These are phyloP conservation scores for Belonocnema kinseyi DNA, from an alignment of 1,140 invertebrate species.

Conservation along the genomic window DNA sequence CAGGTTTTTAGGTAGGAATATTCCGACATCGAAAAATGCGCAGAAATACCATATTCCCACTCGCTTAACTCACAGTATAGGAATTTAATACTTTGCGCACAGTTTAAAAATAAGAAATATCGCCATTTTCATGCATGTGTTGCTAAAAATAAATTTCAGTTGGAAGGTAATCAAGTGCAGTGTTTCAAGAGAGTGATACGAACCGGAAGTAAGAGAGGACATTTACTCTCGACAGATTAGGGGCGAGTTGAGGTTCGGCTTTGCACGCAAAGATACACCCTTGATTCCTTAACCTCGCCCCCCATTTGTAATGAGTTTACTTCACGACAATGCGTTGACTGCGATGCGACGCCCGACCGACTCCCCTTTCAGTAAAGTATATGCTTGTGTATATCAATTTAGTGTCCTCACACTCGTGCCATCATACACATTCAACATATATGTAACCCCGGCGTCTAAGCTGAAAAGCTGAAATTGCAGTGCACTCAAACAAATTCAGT, in stretches of 20 bases:
- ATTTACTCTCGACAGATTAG: slow-evolving; percentile 18
- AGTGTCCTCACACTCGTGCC: no score
- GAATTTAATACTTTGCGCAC: no score
- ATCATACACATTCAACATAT: neutral
- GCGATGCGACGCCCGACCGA: no score
- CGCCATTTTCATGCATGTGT: no score
- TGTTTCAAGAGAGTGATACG: slow-evolving; percentile 4
- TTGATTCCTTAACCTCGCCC: slow-evolving; percentile 51
- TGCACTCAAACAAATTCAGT: neutral
- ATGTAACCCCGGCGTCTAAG: no score
- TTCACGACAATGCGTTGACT: slow-evolving; percentile 43
- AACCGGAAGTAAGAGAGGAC: slow-evolving; percentile 25
- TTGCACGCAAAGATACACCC: slow-evolving; percentile 48
- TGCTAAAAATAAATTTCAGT: no score
- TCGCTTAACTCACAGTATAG: no score
- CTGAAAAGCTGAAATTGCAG: no score
- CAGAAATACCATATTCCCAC: no score
- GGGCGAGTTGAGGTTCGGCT: slow-evolving; percentile 27
- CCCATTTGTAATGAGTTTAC: slow-evolving; percentile 55
- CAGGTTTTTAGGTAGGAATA: no score
- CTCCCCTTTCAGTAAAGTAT: slow-evolving; percentile 10
- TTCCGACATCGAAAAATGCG: no score
- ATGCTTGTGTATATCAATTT: neutral
- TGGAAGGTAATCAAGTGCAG: neutral
- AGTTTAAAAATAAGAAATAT: no score